These are phyloP conservation scores for Proisotoma minuta DNA, from an alignment of 2,888 invertebrate species.

Conservation along the genomic window DNA sequence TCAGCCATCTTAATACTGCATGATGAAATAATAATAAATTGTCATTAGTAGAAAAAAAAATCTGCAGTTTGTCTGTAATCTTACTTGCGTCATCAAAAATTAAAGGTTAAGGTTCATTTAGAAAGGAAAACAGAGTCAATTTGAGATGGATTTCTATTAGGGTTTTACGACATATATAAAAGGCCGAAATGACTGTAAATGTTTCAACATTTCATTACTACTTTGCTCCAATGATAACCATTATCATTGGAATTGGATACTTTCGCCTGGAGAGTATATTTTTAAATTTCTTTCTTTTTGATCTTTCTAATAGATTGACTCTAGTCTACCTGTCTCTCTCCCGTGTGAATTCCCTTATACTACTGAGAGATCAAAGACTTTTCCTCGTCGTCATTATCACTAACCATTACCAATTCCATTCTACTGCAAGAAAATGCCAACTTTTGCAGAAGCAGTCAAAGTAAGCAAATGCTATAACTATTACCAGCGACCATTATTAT, in stretches of 20 bases:
- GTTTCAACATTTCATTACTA: slow-evolving; percentile 1
- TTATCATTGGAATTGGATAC: slow-evolving; percentile 3
- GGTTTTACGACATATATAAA: not conserved
- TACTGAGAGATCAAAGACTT: not conserved
- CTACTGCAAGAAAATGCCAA: not conserved
- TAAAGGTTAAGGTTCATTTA: not conserved
- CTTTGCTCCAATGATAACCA: not conserved
- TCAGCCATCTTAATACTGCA: no score
- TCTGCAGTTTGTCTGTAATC: no score
- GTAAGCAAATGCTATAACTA: not conserved
- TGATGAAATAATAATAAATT: no score
- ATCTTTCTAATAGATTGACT: not conserved
- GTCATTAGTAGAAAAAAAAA: no score
- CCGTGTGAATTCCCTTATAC: not conserved
- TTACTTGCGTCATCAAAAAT: no score
- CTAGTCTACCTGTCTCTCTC: not conserved
- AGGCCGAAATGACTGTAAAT: not conserved
- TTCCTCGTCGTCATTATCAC: not conserved
- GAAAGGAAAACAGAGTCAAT: not conserved
- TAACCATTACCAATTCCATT: not conserved
- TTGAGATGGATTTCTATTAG: not conserved
- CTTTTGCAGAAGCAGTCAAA: not conserved
- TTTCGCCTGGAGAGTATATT: not conserved
- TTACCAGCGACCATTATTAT: not conserved
- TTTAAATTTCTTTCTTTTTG: not conserved